Percentiles rank a stretch among this genome's conserved stretches.
phyloP scores from a whole-genome alignment of 2,113 vertebrate species.

The Paedocypris sp. region DNA sequence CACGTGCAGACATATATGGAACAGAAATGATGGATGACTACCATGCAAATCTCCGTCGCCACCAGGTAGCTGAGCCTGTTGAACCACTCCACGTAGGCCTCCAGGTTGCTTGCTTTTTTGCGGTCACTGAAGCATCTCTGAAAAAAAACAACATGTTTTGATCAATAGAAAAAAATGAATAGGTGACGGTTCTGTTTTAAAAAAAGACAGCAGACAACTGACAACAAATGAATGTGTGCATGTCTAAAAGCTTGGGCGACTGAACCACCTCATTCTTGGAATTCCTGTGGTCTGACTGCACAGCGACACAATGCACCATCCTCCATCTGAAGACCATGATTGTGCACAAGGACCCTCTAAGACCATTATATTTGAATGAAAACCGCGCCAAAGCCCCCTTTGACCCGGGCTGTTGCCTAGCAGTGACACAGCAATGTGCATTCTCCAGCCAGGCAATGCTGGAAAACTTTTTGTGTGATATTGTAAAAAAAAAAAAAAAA shows the following conservation, averaged over 20 bases:
- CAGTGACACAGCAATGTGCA: constrained; percentile 38
- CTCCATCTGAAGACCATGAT: constrained; percentile 18
- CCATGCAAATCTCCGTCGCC: constrained; percentile 93
- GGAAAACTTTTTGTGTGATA: constrained; percentile 28
- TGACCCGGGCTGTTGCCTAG: constrained; percentile 45
- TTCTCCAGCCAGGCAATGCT: constrained; percentile 12
- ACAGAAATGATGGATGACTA: too few relatives aligned
- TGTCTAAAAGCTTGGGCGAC: constrained; percentile 5
- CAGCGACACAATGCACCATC: constrained; percentile 18
- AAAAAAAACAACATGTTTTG: not conserved
- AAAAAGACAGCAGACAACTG: not conserved
- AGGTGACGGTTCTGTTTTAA: not conserved
- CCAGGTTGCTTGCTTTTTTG: constrained; percentile 80
- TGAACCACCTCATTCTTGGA: constrained; percentile 47
- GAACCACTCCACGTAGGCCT: constrained; percentile 93
- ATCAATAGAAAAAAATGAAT: not conserved
- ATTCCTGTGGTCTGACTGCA: constrained; percentile 46
- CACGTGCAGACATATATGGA: too few relatives aligned
- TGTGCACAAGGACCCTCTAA: constrained; percentile 4
- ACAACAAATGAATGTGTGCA: not conserved
- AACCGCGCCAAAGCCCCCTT: constrained; percentile 23
- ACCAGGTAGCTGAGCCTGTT: constrained; percentile 93
- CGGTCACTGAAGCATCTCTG: constrained; percentile 71
- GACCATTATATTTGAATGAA: constrained; percentile 40
- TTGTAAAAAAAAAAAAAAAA: not conserved